Base-by-base conservation (phyloP, 35 echinoderm and acorn worm species). In the Nesometra sesokonis region DNA sequence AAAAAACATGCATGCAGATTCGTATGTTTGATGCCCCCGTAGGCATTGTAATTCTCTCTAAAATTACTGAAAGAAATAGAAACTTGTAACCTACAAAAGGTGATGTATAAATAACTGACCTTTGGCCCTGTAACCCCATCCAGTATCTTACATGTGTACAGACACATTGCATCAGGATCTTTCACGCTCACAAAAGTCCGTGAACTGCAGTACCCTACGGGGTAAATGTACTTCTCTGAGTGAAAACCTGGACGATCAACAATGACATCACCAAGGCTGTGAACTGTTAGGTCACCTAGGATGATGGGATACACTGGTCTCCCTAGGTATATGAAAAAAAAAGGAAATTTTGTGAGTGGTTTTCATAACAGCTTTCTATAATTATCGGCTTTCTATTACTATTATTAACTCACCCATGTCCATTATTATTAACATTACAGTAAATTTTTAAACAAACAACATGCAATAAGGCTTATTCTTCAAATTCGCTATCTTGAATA, bases 111-210 rank as follows among this genome's bases (percentile, higher is more conserved):
- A 67, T 32, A 17, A 23, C 46, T 90, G 81, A 97, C 95, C 89
- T 47, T 84, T 46, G 95, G 91, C 40, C 83, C 77, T 15, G 57
- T 37, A 46, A 79, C 95, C 11, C 80, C 80, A 57, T 97, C 89
- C 2, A 94, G 39, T 17, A 97, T 91, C 85, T 94, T 97, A 87
- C 95, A 97, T 0, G 92, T 97, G 81, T 97, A 97, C 31, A 93
- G 79, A 77, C 90, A 94, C 31, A 78, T 38, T 43, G 87, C 39
- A 23, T 39, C 82, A 0, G 84, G 86, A 76, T 97, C 87, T 2
- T 85, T 84, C 33, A 86, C 82, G 77, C 90, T 91, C 79, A 89
- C 92, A 82, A 91, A 97, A 21, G 84, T 46, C 27, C 95, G 86
- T 33, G 84, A 85, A 79, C 95, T 97, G 47, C 78, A 87, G 88